phyloP scores from a whole-genome alignment of 2,797 vertebrate genomes.

The Pangasius djambal region DNA sequence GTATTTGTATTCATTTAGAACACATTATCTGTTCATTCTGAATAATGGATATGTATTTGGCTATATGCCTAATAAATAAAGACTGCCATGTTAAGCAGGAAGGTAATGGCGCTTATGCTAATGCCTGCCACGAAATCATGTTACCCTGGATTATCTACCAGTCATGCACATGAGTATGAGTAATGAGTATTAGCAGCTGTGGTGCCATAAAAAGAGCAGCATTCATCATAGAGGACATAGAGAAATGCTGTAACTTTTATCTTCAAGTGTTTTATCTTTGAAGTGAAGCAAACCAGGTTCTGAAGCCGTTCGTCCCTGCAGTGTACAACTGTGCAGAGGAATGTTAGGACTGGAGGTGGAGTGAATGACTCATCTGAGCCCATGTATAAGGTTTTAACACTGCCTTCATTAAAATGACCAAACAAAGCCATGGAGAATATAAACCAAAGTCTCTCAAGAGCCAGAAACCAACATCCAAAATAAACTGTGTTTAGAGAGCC shows the following conservation, averaged over 20 bases:
- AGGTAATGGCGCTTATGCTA: background rate
- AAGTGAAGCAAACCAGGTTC: conserved; percentile 30
- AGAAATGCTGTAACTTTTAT: conserved; percentile 22
- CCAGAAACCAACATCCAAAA: conserved; percentile 46
- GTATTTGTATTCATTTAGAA: background rate
- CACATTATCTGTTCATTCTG: background rate
- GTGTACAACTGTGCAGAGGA: conserved; percentile 19
- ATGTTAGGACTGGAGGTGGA: conserved; percentile 38
- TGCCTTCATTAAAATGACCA: conserved; percentile 41
- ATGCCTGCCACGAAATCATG: background rate
- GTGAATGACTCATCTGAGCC: conserved; percentile 34
- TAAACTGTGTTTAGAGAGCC: conserved; percentile 42
- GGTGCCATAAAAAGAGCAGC: conserved; percentile 15
- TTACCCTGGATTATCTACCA: background rate
- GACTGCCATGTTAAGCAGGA: background rate
- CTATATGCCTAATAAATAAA: background rate
- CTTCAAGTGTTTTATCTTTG: conserved; percentile 13
- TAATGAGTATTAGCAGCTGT: conserved; percentile 26
- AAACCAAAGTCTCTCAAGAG: conserved; percentile 40
- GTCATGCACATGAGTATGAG: conserved; percentile 31
- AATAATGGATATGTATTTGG: background rate
- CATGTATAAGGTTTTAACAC: conserved; percentile 32
- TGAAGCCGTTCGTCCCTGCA: background rate
- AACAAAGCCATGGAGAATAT: conserved; percentile 45
- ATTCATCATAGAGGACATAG: conserved; percentile 14